A percentile compares a stretch with the other conserved stretches of the same genome.
Conservation (phyloP, 2,888 invertebrate species). For the Notodonta dromedarius region DNA sequence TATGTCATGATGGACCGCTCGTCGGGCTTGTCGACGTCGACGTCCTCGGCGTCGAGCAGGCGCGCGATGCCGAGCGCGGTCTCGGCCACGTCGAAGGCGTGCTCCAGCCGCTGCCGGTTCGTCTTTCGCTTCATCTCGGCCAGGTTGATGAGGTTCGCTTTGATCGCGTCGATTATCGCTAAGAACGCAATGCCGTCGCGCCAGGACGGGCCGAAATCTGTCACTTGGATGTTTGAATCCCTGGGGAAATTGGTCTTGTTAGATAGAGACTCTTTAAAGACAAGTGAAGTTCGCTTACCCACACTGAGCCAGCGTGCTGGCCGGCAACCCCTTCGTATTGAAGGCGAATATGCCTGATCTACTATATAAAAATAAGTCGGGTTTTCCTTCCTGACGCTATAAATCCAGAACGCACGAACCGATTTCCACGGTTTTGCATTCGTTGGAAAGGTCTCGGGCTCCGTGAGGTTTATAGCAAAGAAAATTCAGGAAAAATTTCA, state of each 20-base stretch:
- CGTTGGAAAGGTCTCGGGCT: too few relatives aligned
- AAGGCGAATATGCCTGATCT: too few relatives aligned
- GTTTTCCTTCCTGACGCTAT: too few relatives aligned
- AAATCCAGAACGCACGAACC: too few relatives aligned
- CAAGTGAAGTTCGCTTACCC: too few relatives aligned
- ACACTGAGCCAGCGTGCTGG: too few relatives aligned
- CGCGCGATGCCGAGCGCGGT: slow-evolving; percentile 95
- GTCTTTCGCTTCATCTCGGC: slow-evolving; percentile 90
- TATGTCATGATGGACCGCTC: slow-evolving; percentile 99
- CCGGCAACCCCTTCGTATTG: too few relatives aligned
- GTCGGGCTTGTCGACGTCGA: slow-evolving; percentile 97
- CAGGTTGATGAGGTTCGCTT: slow-evolving; percentile 95
- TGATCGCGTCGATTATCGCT: slow-evolving; percentile 97
- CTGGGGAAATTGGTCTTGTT: slow-evolving; percentile 70
- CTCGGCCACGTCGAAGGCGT: slow-evolving; percentile 97
- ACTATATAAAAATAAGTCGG: too few relatives aligned
- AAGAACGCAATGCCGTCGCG: slow-evolving; percentile 97
- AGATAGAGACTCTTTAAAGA: neutral
- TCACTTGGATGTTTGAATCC: slow-evolving; percentile 93
- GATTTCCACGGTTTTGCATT: too few relatives aligned
- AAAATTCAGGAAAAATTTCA: too few relatives aligned
- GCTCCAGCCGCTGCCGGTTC: slow-evolving; percentile 93
- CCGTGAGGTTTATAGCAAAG: too few relatives aligned
- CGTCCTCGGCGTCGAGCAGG: slow-evolving; percentile 97
- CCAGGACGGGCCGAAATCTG: slow-evolving; percentile 98